Percentiles rank a stretch among this genome's conserved stretches.
phyloP scores from a whole-genome alignment of 2,113 vertebrate genomes.

The Dicentrarchus labrax region DNA sequence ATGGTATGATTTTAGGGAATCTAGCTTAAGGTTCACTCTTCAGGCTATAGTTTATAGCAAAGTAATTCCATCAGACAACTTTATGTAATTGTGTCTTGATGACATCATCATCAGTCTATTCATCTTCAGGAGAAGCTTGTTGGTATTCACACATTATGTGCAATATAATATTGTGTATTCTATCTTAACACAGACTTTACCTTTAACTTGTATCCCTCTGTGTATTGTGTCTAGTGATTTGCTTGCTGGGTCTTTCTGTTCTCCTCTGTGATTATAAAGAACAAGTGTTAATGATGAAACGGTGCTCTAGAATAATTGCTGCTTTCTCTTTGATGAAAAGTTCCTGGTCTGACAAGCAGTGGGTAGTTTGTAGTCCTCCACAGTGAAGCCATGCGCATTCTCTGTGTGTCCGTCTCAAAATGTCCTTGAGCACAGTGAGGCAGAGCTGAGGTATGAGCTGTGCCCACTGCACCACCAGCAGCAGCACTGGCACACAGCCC shows the following conservation, averaged over 20 bases:
- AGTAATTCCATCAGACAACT: not conserved
- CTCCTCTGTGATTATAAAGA: constrained; percentile 15
- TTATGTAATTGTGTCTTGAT: constrained; percentile 2
- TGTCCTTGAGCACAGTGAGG: constrained; percentile 76
- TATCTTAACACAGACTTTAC: not conserved
- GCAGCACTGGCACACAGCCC: constrained; percentile 61
- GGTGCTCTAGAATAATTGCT: constrained; percentile 1
- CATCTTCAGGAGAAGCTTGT: not conserved
- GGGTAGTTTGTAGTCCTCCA: constrained; percentile 35
- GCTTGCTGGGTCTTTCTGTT: constrained; percentile 23
- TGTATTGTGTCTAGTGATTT: not conserved
- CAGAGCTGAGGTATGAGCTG: constrained; percentile 59
- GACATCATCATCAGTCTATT: not conserved
- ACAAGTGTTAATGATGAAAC: constrained; percentile 26
- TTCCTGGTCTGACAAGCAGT: constrained; percentile 18
- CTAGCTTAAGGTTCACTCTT: not conserved
- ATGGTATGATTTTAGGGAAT: not conserved
- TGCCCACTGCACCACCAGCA: constrained; percentile 60
- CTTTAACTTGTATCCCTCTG: not conserved
- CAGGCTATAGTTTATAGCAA: not conserved
- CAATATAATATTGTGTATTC: not conserved
- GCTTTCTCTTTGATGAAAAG: constrained; percentile 20
- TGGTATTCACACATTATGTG: not conserved
- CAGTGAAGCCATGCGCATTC: constrained; percentile 26
- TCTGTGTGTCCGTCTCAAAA: constrained; percentile 61